phyloP scores from a whole-genome alignment of 64 coral and sea anemone genomes.

The Trachythela sp. region DNA sequence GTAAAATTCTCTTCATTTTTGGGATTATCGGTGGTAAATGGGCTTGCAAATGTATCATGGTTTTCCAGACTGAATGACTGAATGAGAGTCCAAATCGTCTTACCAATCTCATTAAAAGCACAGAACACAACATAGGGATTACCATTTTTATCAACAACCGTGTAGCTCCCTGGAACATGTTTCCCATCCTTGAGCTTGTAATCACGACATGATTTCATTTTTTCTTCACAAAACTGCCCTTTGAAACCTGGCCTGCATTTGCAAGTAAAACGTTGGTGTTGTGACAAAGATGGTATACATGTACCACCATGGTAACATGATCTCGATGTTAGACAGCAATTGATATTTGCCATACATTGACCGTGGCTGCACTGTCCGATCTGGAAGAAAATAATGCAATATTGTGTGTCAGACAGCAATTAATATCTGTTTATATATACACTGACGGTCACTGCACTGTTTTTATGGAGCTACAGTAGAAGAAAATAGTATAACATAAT shows the following conservation, averaged over 20 bases:
- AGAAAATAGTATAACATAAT: too few relatives aligned
- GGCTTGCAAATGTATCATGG: neutral
- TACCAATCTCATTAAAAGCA: neutral
- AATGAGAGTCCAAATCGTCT: neutral
- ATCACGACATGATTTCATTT: neutral
- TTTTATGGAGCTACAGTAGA: too few relatives aligned
- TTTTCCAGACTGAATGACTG: neutral
- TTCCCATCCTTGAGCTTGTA: neutral
- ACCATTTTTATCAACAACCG: neutral
- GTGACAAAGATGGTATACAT: neutral
- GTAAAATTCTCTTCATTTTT: neutral
- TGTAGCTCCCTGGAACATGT: neutral
- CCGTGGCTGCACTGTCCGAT: too few relatives aligned
- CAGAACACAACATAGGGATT: neutral
- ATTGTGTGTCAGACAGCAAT: too few relatives aligned
- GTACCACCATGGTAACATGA: neutral
- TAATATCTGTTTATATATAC: too few relatives aligned
- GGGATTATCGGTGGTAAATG: neutral
- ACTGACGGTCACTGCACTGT: too few relatives aligned
- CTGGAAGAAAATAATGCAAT: too few relatives aligned
- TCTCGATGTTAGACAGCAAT: neutral
- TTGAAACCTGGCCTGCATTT: neutral
- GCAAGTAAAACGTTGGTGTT: neutral
- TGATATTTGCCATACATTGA: too few relatives aligned
- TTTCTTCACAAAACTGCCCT: neutral